Percentiles rank a stretch among this genome's conserved stretches.
Conservation (phyloP, 2,888 invertebrate genomes). For the Norana najaformis region DNA sequence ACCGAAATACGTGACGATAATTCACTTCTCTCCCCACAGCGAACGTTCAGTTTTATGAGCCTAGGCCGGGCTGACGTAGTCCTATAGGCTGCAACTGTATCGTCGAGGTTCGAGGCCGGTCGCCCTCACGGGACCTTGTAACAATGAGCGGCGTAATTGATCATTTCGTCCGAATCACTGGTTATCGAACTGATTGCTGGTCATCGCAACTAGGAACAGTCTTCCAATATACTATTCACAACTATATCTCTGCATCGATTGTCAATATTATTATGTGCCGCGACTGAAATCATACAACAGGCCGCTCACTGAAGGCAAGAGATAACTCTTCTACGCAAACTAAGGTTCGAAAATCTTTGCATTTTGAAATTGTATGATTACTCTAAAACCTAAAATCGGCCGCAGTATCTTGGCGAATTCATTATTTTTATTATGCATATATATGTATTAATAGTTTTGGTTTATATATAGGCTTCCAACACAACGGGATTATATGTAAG, state of each 20-base stretch:
- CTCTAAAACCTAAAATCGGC: no score
- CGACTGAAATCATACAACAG: background rate
- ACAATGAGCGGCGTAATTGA: background rate
- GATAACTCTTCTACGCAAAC: background rate
- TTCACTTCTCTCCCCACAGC: background rate
- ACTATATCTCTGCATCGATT: background rate
- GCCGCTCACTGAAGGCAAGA: background rate
- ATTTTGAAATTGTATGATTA: no score
- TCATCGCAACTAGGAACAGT: no score
- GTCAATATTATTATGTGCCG: background rate
- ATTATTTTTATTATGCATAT: background rate
- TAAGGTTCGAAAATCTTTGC: no score
- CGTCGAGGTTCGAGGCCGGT: background rate
- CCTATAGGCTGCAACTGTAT: background rate
- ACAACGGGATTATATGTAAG: no score
- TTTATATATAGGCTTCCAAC: no score
- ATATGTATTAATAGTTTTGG: background rate
- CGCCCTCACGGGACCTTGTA: background rate
- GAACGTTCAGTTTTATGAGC: background rate
- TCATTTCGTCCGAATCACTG: constrained; percentile 13
- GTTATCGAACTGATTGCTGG: background rate
- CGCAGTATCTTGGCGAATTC: no score
- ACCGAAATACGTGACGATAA: background rate
- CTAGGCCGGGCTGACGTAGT: background rate
- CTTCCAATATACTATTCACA: background rate